Conservation (phyloP, 2,113 vertebrate genomes). For the Vidua macroura region DNA sequence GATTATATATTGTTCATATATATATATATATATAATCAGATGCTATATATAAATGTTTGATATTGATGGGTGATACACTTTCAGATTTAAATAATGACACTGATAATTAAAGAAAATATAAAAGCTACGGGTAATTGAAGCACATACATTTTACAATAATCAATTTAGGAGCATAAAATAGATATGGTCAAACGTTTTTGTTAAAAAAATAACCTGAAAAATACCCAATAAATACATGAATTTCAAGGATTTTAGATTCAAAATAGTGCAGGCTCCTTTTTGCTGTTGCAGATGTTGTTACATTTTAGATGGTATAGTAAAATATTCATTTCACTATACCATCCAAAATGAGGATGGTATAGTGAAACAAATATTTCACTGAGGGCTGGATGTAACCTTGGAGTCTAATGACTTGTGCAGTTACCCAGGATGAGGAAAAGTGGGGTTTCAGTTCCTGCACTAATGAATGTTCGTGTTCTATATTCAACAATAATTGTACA, state of each 20-base stretch:
- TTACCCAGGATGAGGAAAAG: not conserved
- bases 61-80: not conserved
- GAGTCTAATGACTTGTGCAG: not conserved
- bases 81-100: not conserved
- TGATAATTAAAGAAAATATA: not conserved
- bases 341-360: not conserved
- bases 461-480: not conserved
- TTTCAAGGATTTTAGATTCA: not conserved
- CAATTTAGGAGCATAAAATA: not conserved
- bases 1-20: no score
- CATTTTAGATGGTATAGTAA: not conserved
- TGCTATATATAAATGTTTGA: not conserved
- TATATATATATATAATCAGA: not conserved
- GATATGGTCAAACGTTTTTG: not conserved
- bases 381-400: not conserved
- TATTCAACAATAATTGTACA: not conserved
- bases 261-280: not conserved
- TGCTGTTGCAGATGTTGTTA: not conserved
- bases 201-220: no score
- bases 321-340: not conserved
- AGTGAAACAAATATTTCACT: not conserved
- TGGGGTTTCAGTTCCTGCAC: not conserved
- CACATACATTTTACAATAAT: not conserved
- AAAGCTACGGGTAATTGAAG: not conserved
- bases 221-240: rapidly evolving